Conservation (phyloP, 1,140 invertebrate species). For the Ceratitis capitata region DNA sequence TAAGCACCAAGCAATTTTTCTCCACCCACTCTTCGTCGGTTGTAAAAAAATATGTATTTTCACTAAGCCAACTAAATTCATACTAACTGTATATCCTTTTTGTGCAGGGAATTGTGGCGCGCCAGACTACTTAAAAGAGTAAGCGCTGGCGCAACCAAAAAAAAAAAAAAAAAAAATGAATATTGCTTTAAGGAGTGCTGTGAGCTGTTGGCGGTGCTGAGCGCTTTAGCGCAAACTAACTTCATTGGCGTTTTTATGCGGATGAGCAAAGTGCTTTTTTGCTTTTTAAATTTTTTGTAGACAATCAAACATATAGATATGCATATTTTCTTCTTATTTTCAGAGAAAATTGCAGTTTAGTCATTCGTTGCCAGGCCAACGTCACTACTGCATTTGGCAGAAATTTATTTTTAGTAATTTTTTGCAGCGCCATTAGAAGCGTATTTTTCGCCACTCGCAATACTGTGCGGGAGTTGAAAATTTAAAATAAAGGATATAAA, state of each 20-base stretch:
- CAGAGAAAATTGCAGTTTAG: not conserved
- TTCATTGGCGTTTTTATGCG: not conserved
- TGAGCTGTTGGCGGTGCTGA: not conserved
- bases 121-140: conserved; percentile 16
- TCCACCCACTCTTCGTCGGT: not conserved
- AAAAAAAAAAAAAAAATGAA: no score
- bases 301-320: no score
- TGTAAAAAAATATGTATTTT: no score
- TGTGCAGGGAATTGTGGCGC: conserved; percentile 23
- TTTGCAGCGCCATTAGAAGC: not conserved
- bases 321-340: not conserved
- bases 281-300: not conserved
- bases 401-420: conserved; percentile 28
- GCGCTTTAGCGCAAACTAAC: not conserved
- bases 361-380: not conserved
- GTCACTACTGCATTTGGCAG: not conserved
- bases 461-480: not conserved
- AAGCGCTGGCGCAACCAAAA: not conserved
- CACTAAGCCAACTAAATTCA: not conserved
- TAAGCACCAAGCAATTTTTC: not conserved
- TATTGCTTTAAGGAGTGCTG: not conserved
- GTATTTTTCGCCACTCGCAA: not conserved
- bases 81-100: not conserved
- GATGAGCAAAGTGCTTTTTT: no score
- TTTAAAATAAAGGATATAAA: not conserved